These are phyloP conservation scores for Nannoperca australis DNA, from an alignment of 2,797 vertebrate genomes.

Conservation along the genomic window DNA sequence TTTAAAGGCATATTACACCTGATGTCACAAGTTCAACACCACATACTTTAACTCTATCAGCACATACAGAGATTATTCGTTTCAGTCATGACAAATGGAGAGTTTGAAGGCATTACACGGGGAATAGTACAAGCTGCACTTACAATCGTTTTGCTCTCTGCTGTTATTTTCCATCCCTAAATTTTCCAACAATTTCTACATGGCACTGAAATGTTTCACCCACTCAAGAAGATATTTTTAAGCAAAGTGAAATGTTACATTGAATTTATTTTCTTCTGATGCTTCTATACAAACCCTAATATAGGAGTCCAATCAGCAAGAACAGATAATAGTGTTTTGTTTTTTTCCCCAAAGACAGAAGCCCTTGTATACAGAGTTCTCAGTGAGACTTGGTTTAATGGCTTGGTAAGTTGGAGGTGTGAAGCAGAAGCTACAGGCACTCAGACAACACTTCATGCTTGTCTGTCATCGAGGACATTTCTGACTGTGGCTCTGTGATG, in stretches of 20 bases:
- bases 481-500: slow-evolving; percentile 67
- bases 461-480: slow-evolving; percentile 55
- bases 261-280: slow-evolving; percentile 9
- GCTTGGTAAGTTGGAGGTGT: slow-evolving; percentile 14
- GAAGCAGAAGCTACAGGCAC: slow-evolving; percentile 67
- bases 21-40: slow-evolving; percentile 33
- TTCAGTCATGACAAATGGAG: slow-evolving; percentile 2
- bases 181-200: slow-evolving; percentile 21
- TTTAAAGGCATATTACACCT: slow-evolving; percentile 24
- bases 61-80: slow-evolving; percentile 20
- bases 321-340: slow-evolving; percentile 15
- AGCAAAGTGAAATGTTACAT: slow-evolving; percentile 20
- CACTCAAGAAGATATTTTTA: slow-evolving; percentile 12
- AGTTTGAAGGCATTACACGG: slow-evolving; percentile 17
- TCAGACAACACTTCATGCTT: slow-evolving; percentile 77
- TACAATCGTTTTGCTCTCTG: slow-evolving; percentile 5
- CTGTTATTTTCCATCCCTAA: slow-evolving; percentile 6
- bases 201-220: slow-evolving; percentile 34
- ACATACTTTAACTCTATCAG: slow-evolving; percentile 15
- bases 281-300: slow-evolving; percentile 52
- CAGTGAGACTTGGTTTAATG: background rate
- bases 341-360: slow-evolving; percentile 45
- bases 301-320: slow-evolving; percentile 56
- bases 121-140: slow-evolving; percentile 18
- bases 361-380: slow-evolving; percentile 50